phyloP scores from a whole-genome alignment of 1,140 invertebrate species.

The Zaprionus ghesquierei region DNA sequence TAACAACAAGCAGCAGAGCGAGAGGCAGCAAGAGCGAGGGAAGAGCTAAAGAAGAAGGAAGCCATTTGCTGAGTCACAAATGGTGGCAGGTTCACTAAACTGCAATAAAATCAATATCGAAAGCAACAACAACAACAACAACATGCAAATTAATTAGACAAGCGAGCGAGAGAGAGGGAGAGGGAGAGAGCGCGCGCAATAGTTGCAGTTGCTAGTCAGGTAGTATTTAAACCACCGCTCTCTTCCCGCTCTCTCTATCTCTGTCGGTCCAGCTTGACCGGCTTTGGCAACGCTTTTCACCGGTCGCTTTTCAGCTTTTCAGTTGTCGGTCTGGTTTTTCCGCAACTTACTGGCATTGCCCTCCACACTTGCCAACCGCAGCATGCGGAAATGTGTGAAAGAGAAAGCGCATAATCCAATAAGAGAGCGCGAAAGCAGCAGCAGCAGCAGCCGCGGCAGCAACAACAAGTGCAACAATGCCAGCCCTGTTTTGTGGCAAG shows the following conservation, averaged over 20 bases:
- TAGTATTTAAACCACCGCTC: not conserved
- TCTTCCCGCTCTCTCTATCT: not conserved
- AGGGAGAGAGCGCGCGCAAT: not conserved
- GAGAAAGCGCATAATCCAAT: conserved; percentile 78
- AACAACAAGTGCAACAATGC: conserved; percentile 7
- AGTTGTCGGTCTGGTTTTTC: conserved; percentile 63
- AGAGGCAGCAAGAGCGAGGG: not conserved
- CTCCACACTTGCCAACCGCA: conserved; percentile 33
- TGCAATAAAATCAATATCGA: conserved; percentile 72
- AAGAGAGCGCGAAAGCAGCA: conserved; percentile 34
- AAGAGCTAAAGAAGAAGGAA: conserved; percentile 6
- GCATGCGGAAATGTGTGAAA: conserved; percentile 75
- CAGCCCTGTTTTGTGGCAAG: conserved; percentile 53
- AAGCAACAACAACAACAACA: conserved; percentile 37
- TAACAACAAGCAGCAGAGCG: not conserved
- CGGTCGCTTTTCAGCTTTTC: conserved; percentile 13
- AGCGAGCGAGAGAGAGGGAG: not conserved
- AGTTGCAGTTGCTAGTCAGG: conserved; percentile 28
- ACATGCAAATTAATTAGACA: conserved; percentile 70
- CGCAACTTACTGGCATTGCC: conserved; percentile 52
- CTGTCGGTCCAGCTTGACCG: conserved; percentile 30
- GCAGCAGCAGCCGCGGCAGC: not conserved
- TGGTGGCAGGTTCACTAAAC: conserved; percentile 64
- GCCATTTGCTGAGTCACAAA: conserved; percentile 30
- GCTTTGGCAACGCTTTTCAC: conserved; percentile 43